phyloP scores from a whole-genome alignment of 2,113 vertebrate species.

The Myotis yumanensis region DNA sequence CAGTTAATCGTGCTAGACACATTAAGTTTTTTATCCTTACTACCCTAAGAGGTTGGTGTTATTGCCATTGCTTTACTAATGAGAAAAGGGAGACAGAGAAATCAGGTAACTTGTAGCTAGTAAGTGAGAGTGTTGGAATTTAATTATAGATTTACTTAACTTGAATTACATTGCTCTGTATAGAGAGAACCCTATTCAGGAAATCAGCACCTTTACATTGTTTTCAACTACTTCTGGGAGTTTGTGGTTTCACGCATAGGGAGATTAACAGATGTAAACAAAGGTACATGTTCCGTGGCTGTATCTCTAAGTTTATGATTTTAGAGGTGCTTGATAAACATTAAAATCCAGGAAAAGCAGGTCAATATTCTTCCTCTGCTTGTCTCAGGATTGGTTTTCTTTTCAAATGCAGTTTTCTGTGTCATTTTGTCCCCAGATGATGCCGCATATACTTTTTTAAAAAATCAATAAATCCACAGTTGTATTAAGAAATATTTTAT shows the following conservation, averaged over 20 bases:
- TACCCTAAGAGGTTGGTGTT: not conserved
- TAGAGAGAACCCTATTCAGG: not conserved
- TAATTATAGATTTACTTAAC: not conserved
- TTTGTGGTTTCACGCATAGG: not conserved
- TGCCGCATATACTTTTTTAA: not conserved
- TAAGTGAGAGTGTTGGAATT: not conserved
- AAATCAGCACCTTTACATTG: not conserved
- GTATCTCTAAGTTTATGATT: not conserved
- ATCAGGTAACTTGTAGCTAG: not conserved
- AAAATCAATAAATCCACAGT: conserved; percentile 77
- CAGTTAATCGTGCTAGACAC: not conserved
- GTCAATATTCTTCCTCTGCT: not conserved
- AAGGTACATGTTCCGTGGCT: not conserved
- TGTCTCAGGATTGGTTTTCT: not conserved
- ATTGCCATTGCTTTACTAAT: not conserved
- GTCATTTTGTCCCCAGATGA: not conserved
- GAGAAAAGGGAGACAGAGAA: not conserved
- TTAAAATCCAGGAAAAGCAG: not conserved
- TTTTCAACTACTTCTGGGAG: not conserved
- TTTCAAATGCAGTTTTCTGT: not conserved
- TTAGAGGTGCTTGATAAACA: not conserved
- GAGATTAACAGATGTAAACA: not conserved
- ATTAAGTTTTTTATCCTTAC: not conserved
- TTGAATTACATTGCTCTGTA: not conserved
- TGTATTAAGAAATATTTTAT: conserved; percentile 95